phyloP scores from a whole-genome alignment of 1,140 invertebrate species.

The Oreohelix idahoensis region DNA sequence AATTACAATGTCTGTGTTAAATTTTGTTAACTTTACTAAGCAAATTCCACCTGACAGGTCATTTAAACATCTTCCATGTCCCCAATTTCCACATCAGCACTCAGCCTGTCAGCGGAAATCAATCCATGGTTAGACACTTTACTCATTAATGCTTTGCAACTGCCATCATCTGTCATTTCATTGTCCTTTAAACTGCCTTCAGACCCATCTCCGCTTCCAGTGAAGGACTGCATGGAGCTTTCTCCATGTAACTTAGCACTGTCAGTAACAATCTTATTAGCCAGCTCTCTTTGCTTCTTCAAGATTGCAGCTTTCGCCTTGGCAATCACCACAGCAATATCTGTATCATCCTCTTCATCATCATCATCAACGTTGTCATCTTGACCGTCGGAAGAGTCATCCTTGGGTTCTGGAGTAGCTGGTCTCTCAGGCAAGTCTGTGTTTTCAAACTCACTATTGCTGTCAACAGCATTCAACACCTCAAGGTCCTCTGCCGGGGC shows the following conservation, averaged over 20 bases:
- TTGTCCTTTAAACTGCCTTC: background rate
- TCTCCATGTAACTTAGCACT: background rate
- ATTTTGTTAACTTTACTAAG: background rate
- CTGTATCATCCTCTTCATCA: slow-evolving; percentile 24
- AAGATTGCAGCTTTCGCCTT: slow-evolving; percentile 32
- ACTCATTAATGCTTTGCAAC: background rate
- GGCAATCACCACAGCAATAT: slow-evolving; percentile 29
- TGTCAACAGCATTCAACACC: slow-evolving; percentile 16
- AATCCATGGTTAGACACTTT: background rate
- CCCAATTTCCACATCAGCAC: slow-evolving; percentile 14
- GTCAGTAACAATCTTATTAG: background rate
- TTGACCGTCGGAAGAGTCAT: slow-evolving; percentile 32
- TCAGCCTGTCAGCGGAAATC: background rate
- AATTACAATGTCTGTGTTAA: too few relatives aligned
- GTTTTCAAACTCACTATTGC: slow-evolving; percentile 21
- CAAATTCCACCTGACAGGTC: background rate
- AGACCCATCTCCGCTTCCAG: background rate
- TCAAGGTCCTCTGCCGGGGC: slow-evolving; percentile 13
- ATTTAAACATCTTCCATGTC: slow-evolving; percentile 13
- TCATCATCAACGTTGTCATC: slow-evolving; percentile 9
- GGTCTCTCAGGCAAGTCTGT: slow-evolving; percentile 21
- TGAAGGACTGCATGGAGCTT: background rate
- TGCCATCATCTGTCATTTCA: background rate
- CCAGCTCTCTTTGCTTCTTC: slow-evolving; percentile 21
- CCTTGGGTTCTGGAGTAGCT: slow-evolving; percentile 31